phyloP scores from a whole-genome alignment of 2,888 invertebrate genomes.

The Cybosia mesomella region DNA sequence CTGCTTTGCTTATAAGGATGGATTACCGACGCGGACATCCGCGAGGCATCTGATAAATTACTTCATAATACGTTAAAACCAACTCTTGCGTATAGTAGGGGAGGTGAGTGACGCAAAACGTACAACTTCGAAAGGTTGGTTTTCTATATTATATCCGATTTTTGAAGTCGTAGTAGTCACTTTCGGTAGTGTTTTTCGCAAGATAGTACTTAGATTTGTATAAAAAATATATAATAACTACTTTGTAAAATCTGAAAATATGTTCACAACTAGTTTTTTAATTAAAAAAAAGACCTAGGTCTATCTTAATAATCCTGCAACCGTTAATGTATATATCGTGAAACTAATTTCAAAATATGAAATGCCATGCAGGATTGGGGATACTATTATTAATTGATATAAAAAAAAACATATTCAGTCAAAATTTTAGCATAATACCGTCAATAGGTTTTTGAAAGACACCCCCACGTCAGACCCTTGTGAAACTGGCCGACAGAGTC shows the following conservation, averaged over 20 bases:
- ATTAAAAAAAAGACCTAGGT: too few species aligned
- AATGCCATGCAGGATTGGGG: too few species aligned
- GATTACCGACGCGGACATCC: conserved; percentile 59
- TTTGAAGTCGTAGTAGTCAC: not conserved
- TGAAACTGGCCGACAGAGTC: too few species aligned
- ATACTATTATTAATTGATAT: too few species aligned
- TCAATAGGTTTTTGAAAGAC: too few species aligned
- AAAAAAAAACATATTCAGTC: too few species aligned
- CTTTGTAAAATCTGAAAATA: not conserved
- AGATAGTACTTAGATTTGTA: not conserved
- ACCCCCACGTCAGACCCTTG: not conserved
- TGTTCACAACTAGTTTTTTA: not conserved
- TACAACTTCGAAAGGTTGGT: not conserved
- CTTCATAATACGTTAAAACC: conserved; percentile 58
- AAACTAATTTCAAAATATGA: too few species aligned
- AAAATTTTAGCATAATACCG: too few species aligned
- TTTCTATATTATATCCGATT: not conserved
- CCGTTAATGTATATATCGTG: too few species aligned
- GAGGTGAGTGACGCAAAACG: not conserved
- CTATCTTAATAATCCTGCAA: too few species aligned
- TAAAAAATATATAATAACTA: not conserved
- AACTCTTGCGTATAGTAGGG: conserved; percentile 31
- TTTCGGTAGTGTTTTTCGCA: too few species aligned
- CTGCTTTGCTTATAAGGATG: conserved; percentile 64
- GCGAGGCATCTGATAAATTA: conserved; percentile 60